Base-by-base conservation (phyloP, 2,113 vertebrate species). In the Myiozetetes cayanensis region DNA sequence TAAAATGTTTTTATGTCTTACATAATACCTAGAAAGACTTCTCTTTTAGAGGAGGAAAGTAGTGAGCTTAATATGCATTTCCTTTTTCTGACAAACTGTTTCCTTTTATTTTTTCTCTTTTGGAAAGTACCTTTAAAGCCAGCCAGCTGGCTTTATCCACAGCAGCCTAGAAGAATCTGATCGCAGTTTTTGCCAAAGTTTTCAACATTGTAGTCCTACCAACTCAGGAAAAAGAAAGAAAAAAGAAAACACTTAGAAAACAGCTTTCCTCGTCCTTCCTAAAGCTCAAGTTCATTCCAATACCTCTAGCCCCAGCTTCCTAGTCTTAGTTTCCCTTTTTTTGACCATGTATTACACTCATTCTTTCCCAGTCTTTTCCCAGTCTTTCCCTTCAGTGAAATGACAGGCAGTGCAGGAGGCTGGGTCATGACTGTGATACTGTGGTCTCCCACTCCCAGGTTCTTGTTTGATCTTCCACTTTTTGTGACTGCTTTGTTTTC, bases 41-140 rank as follows among this genome's bases (percentile, higher is more conserved):
- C 46, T 8, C 12, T 49, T 74, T 47, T 21, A 6, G 13, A 3
- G 7, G 13, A 47, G 44, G 39, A 65, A 78, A 11, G 12, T 23
- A 59, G n/a, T 31, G 25, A 68, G 8, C 10, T 96, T 86, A 61
- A 90, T 70, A 62, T 93, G 27, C 2, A 41, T 41, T 95, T 94
- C 63, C 44, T 82, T 84, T 37, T 74, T 92, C 67, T 90, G 65
- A 95, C 28, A 94, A 95, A 90, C 37, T 81, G 56, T 24, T 83
- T 16, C 7, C 35, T 35, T 59, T 78, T 30, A 2, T 19, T 23
- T 50, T 33, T 37, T 44, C 3, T 87, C 67, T 90, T 75, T 35
- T 67, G 78, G 46, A 89, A 96, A 96, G 93, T 96, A 92, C 56
- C 37, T 93, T 86, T 94, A 93, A 89, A 56, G 81, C 74, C 86